Evolutionary conservation across 2,888 invertebrate genomes (phyloP), one percentile per base, ranked within the genome.

Genomic region (Epinotia demarniana): DNA sequence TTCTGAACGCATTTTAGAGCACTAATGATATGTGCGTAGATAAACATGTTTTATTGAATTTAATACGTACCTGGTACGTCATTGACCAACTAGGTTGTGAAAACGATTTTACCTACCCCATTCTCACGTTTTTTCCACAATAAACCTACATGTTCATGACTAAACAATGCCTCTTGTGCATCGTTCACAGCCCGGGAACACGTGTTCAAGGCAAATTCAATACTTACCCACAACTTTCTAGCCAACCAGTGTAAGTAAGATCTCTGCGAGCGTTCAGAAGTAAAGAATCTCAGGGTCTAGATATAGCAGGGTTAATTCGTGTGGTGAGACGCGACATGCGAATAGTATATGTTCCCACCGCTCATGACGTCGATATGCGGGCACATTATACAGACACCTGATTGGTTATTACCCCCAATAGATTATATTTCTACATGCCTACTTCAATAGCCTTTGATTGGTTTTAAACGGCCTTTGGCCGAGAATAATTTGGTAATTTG

Each of bases 351-450:
- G 73, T 77, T 78, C 78, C 72, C 79, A 79, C 73, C 75, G 71
- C 73, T 67, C 74, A 75, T 80, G 79, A 78, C 75, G 78, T 74
- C 81, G 81, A 80, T 85, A 92, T 92, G 92, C 92, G 92, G 91
- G 92, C 84, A 81, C 86, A 91, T 91, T 91, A 86, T 86, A 78
- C 76, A 53, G 43, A 57, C 77, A 71, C 71, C 68, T 77, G 76
- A 76, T 77, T 76, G 76, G 72, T 67, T 72, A 77, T 76, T 74
- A 74, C 74, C 69, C 60, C 53, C 53, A 39, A 66, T 73, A 78
- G 64, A 77, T 78, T 75, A 68, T 73, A 63, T 78, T 78, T 70
- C 72, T 19, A 46, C 33, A 55, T 49, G 53, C 39, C 61, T 63
- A 27, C 63, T 74, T 60, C 64, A 60, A 70, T 58, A 75, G 64